Evolutionary conservation across 2,888 invertebrate genomes (phyloP), one percentile per base, ranked within the genome.

Genomic region (Melipona bicolor): DNA sequence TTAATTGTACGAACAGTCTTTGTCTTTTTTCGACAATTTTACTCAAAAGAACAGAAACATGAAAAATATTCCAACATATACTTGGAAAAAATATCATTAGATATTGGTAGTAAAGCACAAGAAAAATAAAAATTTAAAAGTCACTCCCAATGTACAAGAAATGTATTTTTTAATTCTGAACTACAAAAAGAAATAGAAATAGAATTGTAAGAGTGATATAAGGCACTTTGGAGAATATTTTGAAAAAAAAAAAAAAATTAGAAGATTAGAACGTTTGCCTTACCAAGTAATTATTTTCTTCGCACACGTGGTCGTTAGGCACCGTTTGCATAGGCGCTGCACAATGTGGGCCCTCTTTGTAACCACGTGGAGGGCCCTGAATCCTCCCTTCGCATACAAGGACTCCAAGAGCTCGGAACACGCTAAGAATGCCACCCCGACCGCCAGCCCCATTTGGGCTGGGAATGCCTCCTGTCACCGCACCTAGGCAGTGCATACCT

Each of bases 261-360:
- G 2, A 43, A 43, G 43, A 43, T 43, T 9, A 32, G 11, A 54
- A 3, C n/a, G 3, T 17, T 75, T 59, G 13, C 36, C n/a, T 81
- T 84, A 96, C 96, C 95, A 96, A 93, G 90, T 95, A 94, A 92
- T 95, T 95, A 82, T 94, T 94, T 81, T 94, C 94, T 85, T 95
- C 95, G 92, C 96, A 96, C 86, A 92, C 93, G 90, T 96, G 96
- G 88, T 95, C 94, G 82, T 93, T 94, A 50, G 94, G 92, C 52
- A 93, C 91, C 77, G 93, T 85, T 90, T 95, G 94, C 85, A 95
- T 88, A 79, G 94, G 92, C 32, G 94, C 91, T 86, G 95, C 95
- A 92, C 97, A 96, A 92, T 97, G 97, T 50, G 97, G 97, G 59
- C 97, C 97, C 94, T 97, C 97, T 89, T 95, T 95, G 93, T 96